These are phyloP conservation scores for Villa cingulata DNA, from an alignment of 2,888 invertebrate genomes.

Conservation along the genomic window DNA sequence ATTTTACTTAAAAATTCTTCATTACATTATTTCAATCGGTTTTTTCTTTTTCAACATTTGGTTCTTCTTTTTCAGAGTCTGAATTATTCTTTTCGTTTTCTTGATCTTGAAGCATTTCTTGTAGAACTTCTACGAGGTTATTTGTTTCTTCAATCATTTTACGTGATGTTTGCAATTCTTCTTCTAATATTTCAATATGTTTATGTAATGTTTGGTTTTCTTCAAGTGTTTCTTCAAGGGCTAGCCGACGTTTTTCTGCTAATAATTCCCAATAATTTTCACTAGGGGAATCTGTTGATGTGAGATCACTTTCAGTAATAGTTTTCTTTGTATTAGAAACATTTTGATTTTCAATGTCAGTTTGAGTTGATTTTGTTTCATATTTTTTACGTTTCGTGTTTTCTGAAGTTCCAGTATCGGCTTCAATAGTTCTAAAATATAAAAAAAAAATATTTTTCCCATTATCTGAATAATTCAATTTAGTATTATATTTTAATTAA, in stretches of 20 bases:
- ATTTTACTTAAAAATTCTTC: no score
- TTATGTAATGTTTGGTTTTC: conserved; percentile 52
- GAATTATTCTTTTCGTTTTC: conserved; percentile 38
- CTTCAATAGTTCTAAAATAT: no score
- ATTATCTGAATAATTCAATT: background rate
- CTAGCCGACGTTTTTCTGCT: conserved; percentile 58
- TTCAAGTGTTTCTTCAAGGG: conserved; percentile 55
- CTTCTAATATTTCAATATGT: conserved; percentile 35
- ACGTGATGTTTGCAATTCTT: conserved; percentile 50
- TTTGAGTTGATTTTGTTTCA: conserved; percentile 39
- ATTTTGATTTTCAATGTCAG: conserved; percentile 20
- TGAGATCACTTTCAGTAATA: conserved; percentile 55
- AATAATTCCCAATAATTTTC: conserved; percentile 63
- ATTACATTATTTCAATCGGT: background rate
- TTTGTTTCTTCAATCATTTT: conserved; percentile 65
- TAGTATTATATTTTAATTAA: background rate
- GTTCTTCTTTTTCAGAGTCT: background rate
- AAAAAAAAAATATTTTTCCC: conserved; percentile 6
- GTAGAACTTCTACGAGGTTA: conserved; percentile 59
- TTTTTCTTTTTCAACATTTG: background rate
- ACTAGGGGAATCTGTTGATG: conserved; percentile 52
- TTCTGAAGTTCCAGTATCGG: conserved; percentile 19
- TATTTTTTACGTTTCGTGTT: conserved; percentile 36
- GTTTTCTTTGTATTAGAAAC: conserved; percentile 16
- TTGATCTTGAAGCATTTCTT: conserved; percentile 51